phyloP scores from a whole-genome alignment of 23 tunicate species.

The Trididemnum clinides region DNA sequence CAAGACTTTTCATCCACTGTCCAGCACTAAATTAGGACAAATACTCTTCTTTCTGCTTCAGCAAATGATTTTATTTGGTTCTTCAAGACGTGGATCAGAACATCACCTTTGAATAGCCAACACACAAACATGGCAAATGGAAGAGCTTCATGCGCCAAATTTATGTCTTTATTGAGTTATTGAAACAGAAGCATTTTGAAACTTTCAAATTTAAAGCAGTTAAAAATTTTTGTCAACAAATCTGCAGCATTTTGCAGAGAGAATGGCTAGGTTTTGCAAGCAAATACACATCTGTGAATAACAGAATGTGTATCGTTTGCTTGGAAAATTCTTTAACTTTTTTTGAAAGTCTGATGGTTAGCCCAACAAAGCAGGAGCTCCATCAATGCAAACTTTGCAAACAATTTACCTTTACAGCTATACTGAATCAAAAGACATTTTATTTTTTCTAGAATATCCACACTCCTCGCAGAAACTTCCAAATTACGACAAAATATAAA shows the following conservation, averaged over 20 bases:
- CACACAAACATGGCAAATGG: conserved; percentile 26
- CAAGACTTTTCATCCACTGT: conserved; percentile 7
- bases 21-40: conserved; percentile 5
- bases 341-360: background rate
- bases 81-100: conserved; percentile 7
- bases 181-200: conserved; percentile 5
- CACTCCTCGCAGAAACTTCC: background rate
- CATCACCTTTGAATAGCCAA: conserved; percentile 45
- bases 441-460: background rate
- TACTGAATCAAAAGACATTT: background rate
- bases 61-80: background rate
- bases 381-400: conserved; percentile 46
- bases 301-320: background rate
- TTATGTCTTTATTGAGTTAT: conserved; percentile 34
- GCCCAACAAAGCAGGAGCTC: conserved; percentile 35
- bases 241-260: background rate
- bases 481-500: background rate
- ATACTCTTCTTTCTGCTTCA: background rate
- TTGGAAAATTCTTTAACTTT: background rate
- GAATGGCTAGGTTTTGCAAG: background rate
- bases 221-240: background rate
- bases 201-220: background rate
- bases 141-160: background rate
- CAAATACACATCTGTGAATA: background rate
- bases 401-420: conserved; percentile 12